phyloP scores from a whole-genome alignment of 2,113 vertebrate species.

The Lamprologus lemairii region DNA sequence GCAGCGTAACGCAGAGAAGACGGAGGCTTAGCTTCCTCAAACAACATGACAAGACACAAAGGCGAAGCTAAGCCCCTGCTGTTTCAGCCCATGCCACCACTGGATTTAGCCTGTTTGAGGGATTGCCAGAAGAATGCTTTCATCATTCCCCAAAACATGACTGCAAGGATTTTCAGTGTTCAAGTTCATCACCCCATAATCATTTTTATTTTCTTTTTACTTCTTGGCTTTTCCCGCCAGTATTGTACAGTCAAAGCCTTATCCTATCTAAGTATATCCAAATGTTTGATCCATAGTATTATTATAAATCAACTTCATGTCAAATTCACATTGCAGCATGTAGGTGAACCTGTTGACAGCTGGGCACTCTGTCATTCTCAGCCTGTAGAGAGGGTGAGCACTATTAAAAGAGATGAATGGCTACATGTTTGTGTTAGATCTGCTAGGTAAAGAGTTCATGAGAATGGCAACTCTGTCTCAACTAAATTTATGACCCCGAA shows the following conservation, averaged over 20 bases:
- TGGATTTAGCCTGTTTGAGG: slow-evolving; percentile 60
- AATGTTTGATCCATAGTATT: not conserved
- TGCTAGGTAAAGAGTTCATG: slow-evolving; percentile 65
- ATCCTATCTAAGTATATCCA: not conserved
- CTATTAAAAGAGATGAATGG: slow-evolving; percentile 45
- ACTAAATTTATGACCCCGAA: slow-evolving; percentile 56
- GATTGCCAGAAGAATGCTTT: slow-evolving; percentile 74
- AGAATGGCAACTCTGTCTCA: slow-evolving; percentile 50
- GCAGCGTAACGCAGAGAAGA: slow-evolving; percentile 43
- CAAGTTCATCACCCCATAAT: slow-evolving; percentile 33
- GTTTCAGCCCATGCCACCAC: slow-evolving; percentile 50
- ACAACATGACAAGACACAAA: slow-evolving; percentile 59
- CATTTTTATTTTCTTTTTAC: slow-evolving; percentile 3
- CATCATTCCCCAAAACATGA: slow-evolving; percentile 62
- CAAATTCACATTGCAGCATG: not conserved
- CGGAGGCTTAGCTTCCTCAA: slow-evolving; percentile 50
- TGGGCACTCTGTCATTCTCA: not conserved
- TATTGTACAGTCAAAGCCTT: not conserved
- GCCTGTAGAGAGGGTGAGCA: not conserved
- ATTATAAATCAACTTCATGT: not conserved
- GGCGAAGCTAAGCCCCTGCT: slow-evolving; percentile 50
- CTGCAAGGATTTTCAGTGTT: slow-evolving; percentile 35
- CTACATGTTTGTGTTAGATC: slow-evolving; percentile 30
- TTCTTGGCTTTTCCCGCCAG: not conserved
- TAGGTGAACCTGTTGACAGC: not conserved